Percentiles rank a stretch among this genome's conserved stretches.
These are phyloP conservation scores for Colinus virginianus DNA, from an alignment of 2,113 vertebrate genomes.

Conservation along the genomic window DNA sequence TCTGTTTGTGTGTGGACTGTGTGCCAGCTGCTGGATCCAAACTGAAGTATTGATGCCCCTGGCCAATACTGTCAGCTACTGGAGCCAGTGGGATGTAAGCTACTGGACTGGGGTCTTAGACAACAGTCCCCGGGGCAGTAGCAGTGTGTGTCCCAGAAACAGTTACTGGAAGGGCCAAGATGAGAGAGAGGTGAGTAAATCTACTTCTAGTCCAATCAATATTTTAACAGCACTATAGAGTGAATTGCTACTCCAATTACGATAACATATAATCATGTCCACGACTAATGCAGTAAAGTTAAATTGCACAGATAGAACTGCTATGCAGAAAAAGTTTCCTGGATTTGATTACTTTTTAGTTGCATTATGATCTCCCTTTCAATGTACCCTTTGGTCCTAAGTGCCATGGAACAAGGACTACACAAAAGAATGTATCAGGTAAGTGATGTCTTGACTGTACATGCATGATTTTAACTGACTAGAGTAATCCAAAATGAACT, in stretches of 20 bases:
- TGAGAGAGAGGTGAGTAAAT: not conserved
- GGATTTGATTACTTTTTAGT: not conserved
- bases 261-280: not conserved
- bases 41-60: rapidly evolving
- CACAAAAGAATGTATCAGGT: not conserved
- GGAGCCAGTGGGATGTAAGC: not conserved
- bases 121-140: not conserved
- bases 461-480: not conserved
- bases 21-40: not conserved
- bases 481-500: not conserved
- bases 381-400: not conserved
- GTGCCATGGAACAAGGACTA: not conserved
- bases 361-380: not conserved
- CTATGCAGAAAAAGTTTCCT: not conserved
- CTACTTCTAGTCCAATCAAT: not conserved
- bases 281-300: not conserved
- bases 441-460: not conserved
- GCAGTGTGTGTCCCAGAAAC: not conserved
- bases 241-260: not conserved
- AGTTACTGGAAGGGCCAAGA: not conserved
- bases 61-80: not conserved
- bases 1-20: not conserved
- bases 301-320: not conserved
- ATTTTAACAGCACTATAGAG: not conserved
- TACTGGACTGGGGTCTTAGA: not conserved